Conservation (phyloP, 2,113 vertebrate species). For the Leiothrix lutea region DNA sequence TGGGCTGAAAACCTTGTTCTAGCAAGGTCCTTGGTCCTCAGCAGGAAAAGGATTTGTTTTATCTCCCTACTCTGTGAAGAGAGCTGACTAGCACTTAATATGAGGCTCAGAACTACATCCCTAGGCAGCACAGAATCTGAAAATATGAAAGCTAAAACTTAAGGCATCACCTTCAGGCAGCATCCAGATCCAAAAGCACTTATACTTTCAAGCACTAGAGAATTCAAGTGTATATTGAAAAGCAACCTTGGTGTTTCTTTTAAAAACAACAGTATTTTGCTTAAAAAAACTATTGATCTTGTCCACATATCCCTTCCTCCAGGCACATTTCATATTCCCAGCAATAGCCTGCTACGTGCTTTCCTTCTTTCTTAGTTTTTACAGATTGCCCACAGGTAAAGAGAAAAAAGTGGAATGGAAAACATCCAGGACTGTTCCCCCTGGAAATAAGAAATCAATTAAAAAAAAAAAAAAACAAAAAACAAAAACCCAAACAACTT, state of each 20-base stretch:
- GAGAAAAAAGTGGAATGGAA: not conserved
- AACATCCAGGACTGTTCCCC: not conserved
- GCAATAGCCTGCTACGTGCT: not conserved
- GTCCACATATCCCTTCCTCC: not conserved
- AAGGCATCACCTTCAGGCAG: not conserved
- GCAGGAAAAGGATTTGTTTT: no score
- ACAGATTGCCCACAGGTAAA: not conserved
- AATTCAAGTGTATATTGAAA: not conserved
- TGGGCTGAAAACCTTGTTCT: no score
- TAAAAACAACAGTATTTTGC: not conserved
- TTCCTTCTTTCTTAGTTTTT: not conserved
- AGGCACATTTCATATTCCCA: not conserved
- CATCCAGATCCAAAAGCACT: not conserved
- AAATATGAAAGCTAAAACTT: no score
- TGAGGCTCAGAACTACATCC: no score
- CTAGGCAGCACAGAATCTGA: no score
- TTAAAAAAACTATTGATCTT: not conserved
- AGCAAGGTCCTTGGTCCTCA: no score
- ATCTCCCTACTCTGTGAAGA: no score
- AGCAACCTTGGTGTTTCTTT: not conserved
- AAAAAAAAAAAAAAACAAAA: not conserved
- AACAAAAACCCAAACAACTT: not conserved
- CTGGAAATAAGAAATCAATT: not conserved
- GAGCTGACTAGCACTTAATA: no score
- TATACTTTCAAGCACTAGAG: not conserved